Percentiles rank a stretch among this genome's conserved stretches.
Evolutionary conservation across 2,797 vertebrate species (phyloP).

Genomic region (Florisuga fusca): DNA sequence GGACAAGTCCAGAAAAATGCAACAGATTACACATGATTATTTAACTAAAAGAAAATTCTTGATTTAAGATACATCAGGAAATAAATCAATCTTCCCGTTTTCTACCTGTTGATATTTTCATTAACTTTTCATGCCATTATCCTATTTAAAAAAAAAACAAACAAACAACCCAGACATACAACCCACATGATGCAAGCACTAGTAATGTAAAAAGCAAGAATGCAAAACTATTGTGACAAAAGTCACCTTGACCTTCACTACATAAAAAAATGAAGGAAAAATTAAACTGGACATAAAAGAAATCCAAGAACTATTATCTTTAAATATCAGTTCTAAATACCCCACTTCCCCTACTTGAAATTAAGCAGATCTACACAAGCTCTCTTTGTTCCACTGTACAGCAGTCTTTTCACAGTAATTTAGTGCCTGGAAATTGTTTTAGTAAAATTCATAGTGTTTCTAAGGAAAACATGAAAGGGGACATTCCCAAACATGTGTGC

Average conservation of each 20-base stretch:
- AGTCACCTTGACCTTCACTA: not conserved
- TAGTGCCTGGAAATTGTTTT: not conserved
- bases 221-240: not conserved
- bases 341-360: not conserved
- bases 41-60: not conserved
- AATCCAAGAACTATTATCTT: not conserved
- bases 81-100: not conserved
- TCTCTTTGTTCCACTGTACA: not conserved
- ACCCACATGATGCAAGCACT: not conserved
- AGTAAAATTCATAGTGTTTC: not conserved
- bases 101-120: not conserved
- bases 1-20: constrained; percentile 58
- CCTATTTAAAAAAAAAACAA: not conserved
- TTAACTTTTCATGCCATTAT: not conserved
- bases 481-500: not conserved
- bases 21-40: not conserved
- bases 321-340: not conserved
- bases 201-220: not conserved
- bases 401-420: not conserved
- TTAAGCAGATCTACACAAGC: not conserved
- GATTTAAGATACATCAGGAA: not conserved
- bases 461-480: not conserved
- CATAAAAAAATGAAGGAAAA: not conserved
- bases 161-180: not conserved
- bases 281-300: not conserved